Conservation (phyloP, 2,888 invertebrate genomes). For the Arenicola marina region DNA sequence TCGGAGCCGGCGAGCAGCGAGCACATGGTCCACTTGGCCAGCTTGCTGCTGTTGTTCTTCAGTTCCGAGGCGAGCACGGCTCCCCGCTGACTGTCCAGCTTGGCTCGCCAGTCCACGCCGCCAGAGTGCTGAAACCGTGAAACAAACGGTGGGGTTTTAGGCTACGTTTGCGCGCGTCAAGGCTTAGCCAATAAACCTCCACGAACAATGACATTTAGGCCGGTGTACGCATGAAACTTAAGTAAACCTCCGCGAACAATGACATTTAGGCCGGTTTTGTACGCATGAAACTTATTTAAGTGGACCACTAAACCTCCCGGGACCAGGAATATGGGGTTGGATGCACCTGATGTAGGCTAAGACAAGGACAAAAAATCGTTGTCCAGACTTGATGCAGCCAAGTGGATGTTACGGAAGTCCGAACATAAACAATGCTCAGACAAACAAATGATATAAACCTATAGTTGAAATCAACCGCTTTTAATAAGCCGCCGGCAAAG, state of each 20-base stretch:
- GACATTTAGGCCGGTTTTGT: too few relatives aligned
- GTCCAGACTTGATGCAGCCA: too few relatives aligned
- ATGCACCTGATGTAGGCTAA: too few relatives aligned
- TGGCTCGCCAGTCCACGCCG: constrained; percentile 98
- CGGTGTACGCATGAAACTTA: neutral
- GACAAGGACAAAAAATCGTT: too few relatives aligned
- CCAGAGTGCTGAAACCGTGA: constrained; percentile 75
- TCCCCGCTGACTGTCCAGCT: constrained; percentile 95
- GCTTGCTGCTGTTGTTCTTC: constrained; percentile 98
- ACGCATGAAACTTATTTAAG: too few relatives aligned
- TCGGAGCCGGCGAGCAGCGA: constrained; percentile 93
- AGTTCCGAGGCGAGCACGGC: constrained; percentile 98
- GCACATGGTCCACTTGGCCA: constrained; percentile 96
- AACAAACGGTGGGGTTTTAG: neutral
- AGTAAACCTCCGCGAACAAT: neutral
- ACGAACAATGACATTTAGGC: neutral
- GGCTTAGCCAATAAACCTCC: neutral
- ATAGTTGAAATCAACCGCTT: too few relatives aligned
- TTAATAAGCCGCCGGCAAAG: too few relatives aligned
- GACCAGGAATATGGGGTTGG: too few relatives aligned
- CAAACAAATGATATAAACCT: too few relatives aligned
- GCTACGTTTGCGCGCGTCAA: neutral
- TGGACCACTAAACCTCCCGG: too few relatives aligned
- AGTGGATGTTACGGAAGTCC: too few relatives aligned
- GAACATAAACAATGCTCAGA: too few relatives aligned